Base-by-base conservation (phyloP, 2,888 invertebrate species). In the Dynastes maya region DNA sequence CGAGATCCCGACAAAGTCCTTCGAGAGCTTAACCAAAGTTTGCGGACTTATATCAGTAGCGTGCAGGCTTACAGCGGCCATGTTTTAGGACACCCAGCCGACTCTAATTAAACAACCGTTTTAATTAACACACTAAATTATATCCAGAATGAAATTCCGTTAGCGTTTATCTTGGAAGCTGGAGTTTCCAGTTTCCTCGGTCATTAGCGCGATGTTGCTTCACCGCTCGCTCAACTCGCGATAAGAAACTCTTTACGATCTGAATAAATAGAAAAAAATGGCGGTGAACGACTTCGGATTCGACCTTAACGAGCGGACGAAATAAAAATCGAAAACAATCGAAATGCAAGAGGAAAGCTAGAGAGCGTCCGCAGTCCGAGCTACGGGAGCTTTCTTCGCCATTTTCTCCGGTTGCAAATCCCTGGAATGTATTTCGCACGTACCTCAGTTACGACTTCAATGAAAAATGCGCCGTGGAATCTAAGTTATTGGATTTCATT, bases 121-220 rank as follows among this genome's bases (percentile, higher is more conserved):
- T 89, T 89, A 89, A 89, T 89, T 89, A 89, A 89, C 88, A 86
- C 87, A 85, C 86, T 89, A 88, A 89, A 89, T 89, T 89, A 89
- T 88, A 86, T 85, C 88, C 85, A 86, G 87, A 89, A 89, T 88
- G 88, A 89, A 88, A 89, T 88, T 88, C 86, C 87, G 86, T 86
- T 87, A 88, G 87, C 88, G 87, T 87, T 87, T 86, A 88, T 88
- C 87, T 85, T 81, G 77, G 70, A 79, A 77, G 74, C 58, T 53
- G 79, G 64, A 77, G 58, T 75, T 78, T 67, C 75, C 75, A 78
- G 78, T 78, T 78, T 75, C 76, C 45, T 68, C 37, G 27, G 76
- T 64, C 78, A 63, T 78, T 61, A 55, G 70, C 78, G 72, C 27
- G 65, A 78, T 71, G 55, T 71, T 64, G 67, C 55, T 58, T n/a